Conservation (phyloP, 1,140 invertebrate genomes). For the Diuraphis noxia region DNA sequence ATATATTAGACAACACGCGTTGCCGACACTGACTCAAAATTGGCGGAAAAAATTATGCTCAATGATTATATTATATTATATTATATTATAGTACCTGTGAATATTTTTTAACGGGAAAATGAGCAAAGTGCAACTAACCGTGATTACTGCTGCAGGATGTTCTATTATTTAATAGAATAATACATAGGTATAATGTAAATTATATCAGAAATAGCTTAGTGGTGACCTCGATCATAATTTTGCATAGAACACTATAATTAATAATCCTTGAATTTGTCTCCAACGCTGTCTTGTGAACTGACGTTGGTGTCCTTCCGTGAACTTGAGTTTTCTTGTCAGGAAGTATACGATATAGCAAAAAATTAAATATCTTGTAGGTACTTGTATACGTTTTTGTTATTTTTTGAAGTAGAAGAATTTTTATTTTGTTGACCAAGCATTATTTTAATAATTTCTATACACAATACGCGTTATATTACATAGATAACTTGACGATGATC, state of each 20-base stretch:
- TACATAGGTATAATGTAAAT: not conserved
- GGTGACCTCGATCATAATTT: not conserved
- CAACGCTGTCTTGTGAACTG: not conserved
- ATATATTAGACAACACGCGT: not conserved
- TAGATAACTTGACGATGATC: not conserved
- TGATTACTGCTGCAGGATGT: not conserved
- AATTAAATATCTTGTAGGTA: not conserved
- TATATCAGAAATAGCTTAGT: not conserved
- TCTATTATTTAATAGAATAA: not conserved
- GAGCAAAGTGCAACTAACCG: not conserved
- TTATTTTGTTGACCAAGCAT: not conserved
- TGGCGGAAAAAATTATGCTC: not conserved
- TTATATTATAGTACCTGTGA: not conserved
- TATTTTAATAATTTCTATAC: not conserved
- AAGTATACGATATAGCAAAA: not conserved
- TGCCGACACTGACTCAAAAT: not conserved
- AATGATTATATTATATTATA: not conserved
- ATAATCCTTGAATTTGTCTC: slow-evolving; percentile 22
- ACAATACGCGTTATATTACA: not conserved
- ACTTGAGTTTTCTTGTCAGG: not conserved
- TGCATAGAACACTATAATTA: slow-evolving; percentile 3
- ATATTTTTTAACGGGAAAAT: not conserved
- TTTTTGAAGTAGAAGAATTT: not conserved
- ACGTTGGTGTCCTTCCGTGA: not conserved
- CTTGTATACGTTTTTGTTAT: not conserved